phyloP scores from a whole-genome alignment of 1,140 invertebrate species.

The Drosophila navojoa region DNA sequence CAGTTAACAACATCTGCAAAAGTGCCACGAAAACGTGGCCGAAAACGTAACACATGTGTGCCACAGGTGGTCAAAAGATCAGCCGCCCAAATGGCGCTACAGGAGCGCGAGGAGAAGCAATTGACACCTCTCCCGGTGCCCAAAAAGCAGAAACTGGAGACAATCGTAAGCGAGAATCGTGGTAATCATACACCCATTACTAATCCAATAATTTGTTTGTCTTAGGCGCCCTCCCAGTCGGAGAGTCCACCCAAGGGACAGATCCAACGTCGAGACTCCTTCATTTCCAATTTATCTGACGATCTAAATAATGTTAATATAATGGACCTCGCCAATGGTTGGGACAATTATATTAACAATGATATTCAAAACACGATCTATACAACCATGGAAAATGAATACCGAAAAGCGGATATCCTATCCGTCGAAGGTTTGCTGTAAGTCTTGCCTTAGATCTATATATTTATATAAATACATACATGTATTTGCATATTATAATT shows the following conservation, averaged over 20 bases:
- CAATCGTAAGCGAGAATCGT: slow-evolving; percentile 9
- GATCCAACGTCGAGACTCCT: slow-evolving; percentile 35
- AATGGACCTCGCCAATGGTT: neutral
- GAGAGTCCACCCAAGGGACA: neutral
- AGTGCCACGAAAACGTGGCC: slow-evolving; percentile 61
- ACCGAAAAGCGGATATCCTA: slow-evolving; percentile 3
- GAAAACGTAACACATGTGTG: slow-evolving; percentile 70
- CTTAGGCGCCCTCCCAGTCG: too few relatives aligned
- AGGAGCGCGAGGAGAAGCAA: slow-evolving; percentile 70
- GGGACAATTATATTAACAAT: slow-evolving; percentile 32
- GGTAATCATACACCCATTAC: too few relatives aligned
- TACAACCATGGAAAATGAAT: slow-evolving; percentile 46
- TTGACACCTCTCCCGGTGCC: slow-evolving; percentile 46
- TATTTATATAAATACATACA: neutral
- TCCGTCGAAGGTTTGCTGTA: slow-evolving; percentile 52
- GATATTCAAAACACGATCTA: slow-evolving; percentile 27
- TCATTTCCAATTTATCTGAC: slow-evolving; percentile 20
- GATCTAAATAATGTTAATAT: slow-evolving; percentile 8
- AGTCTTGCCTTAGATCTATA: neutral
- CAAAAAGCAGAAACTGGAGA: slow-evolving; percentile 46
- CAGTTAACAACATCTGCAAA: neutral
- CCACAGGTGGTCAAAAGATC: slow-evolving; percentile 75
- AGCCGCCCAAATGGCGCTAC: slow-evolving; percentile 59
- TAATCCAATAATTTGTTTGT: too few relatives aligned
- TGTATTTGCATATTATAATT: neutral